A percentile compares a stretch with the other conserved stretches of the same genome.
phyloP scores from a whole-genome alignment of 2,113 vertebrate genomes.

The Anoura caudifer region DNA sequence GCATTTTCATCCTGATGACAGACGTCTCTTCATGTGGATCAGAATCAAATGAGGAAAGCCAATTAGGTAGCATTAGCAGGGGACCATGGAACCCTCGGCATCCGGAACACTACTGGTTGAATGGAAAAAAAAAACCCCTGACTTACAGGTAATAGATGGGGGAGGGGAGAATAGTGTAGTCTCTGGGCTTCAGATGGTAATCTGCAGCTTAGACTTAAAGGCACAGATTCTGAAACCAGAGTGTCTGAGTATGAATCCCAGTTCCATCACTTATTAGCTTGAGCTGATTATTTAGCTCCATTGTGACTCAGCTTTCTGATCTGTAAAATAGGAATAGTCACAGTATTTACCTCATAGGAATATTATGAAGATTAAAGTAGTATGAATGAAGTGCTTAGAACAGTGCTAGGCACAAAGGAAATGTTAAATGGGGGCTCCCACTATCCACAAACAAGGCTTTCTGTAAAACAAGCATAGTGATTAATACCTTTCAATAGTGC shows the following conservation, averaged over 20 bases:
- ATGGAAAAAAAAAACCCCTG: neutral
- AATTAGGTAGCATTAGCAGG: neutral
- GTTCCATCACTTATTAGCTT: neutral
- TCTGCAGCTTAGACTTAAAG: neutral
- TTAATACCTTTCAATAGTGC: neutral
- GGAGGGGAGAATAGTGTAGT: neutral
- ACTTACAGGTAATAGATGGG: neutral
- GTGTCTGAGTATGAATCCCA: neutral
- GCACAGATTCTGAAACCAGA: neutral
- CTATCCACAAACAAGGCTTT: neutral
- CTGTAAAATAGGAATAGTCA: neutral
- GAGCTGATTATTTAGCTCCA: neutral
- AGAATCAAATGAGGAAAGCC: neutral
- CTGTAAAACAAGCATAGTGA: neutral
- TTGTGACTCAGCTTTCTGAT: neutral
- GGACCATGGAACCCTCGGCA: neutral
- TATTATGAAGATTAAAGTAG: neutral
- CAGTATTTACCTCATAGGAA: neutral
- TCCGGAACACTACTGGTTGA: neutral
- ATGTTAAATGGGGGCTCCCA: neutral
- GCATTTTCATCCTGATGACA: neutral
- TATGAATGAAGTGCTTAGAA: neutral
- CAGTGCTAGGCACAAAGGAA: neutral
- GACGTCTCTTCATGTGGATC: neutral
- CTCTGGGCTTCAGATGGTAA: neutral